Evolutionary conservation across 2,797 vertebrate genomes (phyloP).

Genomic region (Sebastes melanostomus): DNA sequence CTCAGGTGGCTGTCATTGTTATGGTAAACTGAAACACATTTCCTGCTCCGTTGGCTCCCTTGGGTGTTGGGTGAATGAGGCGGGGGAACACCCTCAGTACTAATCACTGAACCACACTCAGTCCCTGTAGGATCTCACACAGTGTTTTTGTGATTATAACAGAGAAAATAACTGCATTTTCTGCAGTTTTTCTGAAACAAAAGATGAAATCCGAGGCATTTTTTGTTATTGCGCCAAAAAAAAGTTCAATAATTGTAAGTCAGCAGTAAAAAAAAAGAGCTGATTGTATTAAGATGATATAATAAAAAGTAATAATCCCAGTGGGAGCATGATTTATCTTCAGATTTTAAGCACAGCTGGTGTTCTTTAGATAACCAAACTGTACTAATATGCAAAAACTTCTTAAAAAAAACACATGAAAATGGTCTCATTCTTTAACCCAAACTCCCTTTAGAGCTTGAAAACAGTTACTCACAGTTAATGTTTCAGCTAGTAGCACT

Average conservation of each 20-base stretch:
- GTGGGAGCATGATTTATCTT: neutral
- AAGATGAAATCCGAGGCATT: neutral
- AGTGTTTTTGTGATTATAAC: neutral
- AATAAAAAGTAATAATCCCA: neutral
- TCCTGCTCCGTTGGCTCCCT: conserved; percentile 22
- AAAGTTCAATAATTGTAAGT: neutral
- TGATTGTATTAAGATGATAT: neutral
- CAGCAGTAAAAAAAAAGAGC: neutral
- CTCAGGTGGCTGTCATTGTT: conserved; percentile 9
- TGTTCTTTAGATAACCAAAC: neutral
- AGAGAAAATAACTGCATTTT: neutral
- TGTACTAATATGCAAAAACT: neutral
- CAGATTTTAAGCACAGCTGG: neutral
- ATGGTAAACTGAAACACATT: conserved; percentile 36
- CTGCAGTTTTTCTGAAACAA: neutral
- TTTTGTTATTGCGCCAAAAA: neutral
- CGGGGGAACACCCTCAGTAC: conserved; percentile 11
- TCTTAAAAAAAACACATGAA: neutral
- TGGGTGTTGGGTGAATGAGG: conserved; percentile 12
- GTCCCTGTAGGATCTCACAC: neutral
- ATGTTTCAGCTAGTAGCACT: neutral
- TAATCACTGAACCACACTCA: conserved; percentile 32
- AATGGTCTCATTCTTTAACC: neutral
- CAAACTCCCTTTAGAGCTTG: neutral
- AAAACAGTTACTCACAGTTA: neutral